A percentile compares a stretch with the other conserved stretches of the same genome.
Conservation (phyloP, 2,888 invertebrate genomes). For the Drosophila rubida region DNA sequence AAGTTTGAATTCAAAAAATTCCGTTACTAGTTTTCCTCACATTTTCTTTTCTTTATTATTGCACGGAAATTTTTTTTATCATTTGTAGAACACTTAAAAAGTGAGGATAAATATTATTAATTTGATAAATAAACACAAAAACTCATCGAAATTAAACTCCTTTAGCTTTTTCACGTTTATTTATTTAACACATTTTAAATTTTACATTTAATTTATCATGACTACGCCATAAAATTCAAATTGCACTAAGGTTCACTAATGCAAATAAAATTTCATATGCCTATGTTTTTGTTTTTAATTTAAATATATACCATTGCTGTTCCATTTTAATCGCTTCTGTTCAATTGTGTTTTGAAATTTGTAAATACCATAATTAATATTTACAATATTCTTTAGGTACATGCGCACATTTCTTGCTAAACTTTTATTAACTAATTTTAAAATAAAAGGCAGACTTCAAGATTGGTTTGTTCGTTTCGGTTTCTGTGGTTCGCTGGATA, state of each 20-base stretch:
- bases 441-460: slow-evolving; percentile 65
- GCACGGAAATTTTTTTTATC: too few species aligned
- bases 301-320: slow-evolving; percentile 42
- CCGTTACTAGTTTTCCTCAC: too few species aligned
- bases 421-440: slow-evolving; percentile 48
- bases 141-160: background rate
- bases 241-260: slow-evolving; percentile 41
- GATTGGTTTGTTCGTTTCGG: slow-evolving; percentile 45
- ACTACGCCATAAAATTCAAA: slow-evolving; percentile 52
- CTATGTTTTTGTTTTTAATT: slow-evolving; percentile 18
- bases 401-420: slow-evolving; percentile 64
- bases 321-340: slow-evolving; percentile 34
- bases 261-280: slow-evolving; percentile 41
- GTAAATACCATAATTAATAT: slow-evolving; percentile 49
- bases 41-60: too few species aligned
- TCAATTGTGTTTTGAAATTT: slow-evolving; percentile 23
- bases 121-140: background rate
- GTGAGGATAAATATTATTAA: background rate
- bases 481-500: slow-evolving; percentile 64
- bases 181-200: slow-evolving; percentile 44
- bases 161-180: slow-evolving; percentile 16
- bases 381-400: slow-evolving; percentile 64
- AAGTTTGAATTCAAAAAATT: too few species aligned
- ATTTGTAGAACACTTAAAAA: too few species aligned
- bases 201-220: slow-evolving; percentile 39